Conservation (phyloP, 2,113 vertebrate species). For the Andinoacara biseriatus region DNA sequence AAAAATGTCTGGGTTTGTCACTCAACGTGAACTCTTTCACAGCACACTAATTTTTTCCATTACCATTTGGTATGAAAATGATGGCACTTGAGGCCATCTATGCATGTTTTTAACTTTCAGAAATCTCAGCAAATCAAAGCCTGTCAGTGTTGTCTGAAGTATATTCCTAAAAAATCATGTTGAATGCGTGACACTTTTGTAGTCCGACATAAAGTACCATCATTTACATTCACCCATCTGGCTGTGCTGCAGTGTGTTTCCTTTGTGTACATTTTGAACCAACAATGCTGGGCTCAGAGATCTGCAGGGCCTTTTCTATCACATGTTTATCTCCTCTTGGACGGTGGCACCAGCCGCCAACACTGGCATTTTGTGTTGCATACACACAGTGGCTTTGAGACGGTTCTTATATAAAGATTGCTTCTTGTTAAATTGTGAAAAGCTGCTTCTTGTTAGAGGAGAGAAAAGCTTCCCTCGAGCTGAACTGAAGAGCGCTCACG, state of each 20-base stretch:
- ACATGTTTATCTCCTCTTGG: conserved; percentile 38
- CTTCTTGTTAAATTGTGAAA: conserved; percentile 45
- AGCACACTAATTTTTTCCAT: not conserved
- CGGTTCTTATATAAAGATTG: conserved; percentile 19
- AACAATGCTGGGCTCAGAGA: conserved; percentile 47
- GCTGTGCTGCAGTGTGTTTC: conserved; percentile 26
- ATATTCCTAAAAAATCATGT: not conserved
- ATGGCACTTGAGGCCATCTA: not conserved
- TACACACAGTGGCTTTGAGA: conserved; percentile 29
- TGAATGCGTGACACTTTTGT: conserved; percentile 12
- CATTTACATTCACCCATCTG: conserved; percentile 28
- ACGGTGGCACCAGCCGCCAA: conserved; percentile 10
- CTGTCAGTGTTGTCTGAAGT: conserved; percentile 3
- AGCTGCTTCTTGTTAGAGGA: conserved; percentile 50
- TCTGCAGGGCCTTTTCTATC: conserved; percentile 28
- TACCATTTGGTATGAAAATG: not conserved
- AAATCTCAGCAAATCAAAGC: not conserved
- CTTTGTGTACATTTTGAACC: conserved; percentile 39
- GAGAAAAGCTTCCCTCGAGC: conserved; percentile 31
- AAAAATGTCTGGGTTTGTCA: not conserved
- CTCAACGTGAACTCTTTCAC: not conserved
- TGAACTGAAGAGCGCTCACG: conserved; percentile 16
- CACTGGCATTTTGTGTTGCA: conserved; percentile 1
- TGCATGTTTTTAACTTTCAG: not conserved
- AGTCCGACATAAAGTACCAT: not conserved